Conservation (phyloP, 2,888 invertebrate species). For the Pheosia gnoma region DNA sequence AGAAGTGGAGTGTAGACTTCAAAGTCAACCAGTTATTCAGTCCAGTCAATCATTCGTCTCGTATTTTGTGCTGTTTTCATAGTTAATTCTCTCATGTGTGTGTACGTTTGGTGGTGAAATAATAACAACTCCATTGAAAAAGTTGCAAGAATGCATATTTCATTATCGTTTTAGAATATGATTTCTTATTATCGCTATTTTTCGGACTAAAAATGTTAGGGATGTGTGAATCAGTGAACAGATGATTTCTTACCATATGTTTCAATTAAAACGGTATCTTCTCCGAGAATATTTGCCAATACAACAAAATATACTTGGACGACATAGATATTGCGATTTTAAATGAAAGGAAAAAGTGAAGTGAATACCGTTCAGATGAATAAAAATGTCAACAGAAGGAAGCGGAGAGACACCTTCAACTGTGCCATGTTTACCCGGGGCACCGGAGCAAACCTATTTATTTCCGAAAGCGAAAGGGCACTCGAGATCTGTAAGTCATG, state of each 20-base stretch:
- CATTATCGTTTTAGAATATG: slow-evolving; percentile 37
- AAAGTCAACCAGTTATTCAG: slow-evolving; percentile 32
- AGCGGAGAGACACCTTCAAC: slow-evolving; percentile 84
- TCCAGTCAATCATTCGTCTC: slow-evolving; percentile 49
- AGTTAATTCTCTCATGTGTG: slow-evolving; percentile 50
- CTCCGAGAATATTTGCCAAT: slow-evolving; percentile 41
- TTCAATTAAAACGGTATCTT: slow-evolving; percentile 61
- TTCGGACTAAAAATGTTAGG: slow-evolving; percentile 55
- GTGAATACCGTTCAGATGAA: slow-evolving; percentile 82
- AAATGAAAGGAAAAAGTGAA: slow-evolving; percentile 75
- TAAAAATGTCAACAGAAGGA: slow-evolving; percentile 88
- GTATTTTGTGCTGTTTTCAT: slow-evolving; percentile 59
- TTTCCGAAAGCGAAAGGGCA: slow-evolving; percentile 86
- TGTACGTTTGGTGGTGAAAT: slow-evolving; percentile 55
- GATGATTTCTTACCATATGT: slow-evolving; percentile 80
- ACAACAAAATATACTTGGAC: slow-evolving; percentile 50
- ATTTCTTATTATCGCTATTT: slow-evolving; percentile 46
- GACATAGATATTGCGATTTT: slow-evolving; percentile 59
- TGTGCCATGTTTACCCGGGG: slow-evolving; percentile 78
- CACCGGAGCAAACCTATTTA: slow-evolving; percentile 80
- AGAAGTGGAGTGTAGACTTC: neutral
- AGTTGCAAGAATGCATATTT: slow-evolving; percentile 42
- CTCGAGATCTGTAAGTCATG: slow-evolving; percentile 93
- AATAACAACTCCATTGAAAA: slow-evolving; percentile 41
- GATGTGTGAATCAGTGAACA: slow-evolving; percentile 73